Percentiles rank a stretch among this genome's conserved stretches.
Evolutionary conservation across 30 jellyfish, hydroid and myxozoan genomes (phyloP).

Genomic region (Clytia hemisphaerica): DNA sequence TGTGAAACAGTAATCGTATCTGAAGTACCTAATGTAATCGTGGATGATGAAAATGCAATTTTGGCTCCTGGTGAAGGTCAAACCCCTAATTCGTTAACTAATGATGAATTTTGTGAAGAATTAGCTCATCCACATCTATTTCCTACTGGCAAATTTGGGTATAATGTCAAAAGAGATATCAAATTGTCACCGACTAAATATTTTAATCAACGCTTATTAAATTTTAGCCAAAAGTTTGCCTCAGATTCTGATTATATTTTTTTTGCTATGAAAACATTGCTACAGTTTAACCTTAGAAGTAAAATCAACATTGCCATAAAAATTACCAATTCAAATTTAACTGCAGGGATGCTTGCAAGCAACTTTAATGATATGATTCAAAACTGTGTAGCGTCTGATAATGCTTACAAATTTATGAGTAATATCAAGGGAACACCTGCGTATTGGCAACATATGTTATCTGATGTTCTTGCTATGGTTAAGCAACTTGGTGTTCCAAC

Average conservation of each 20-base stretch:
- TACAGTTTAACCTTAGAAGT: neutral
- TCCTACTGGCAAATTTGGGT: slow-evolving; percentile 5
- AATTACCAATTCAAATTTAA: neutral
- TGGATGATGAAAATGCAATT: neutral
- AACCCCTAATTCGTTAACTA: neutral
- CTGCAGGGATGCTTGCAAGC: no score
- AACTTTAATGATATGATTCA: neutral
- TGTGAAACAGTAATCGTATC: no score
- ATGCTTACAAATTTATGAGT: neutral
- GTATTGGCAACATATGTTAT: slow-evolving; percentile 6
- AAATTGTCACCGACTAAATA: slow-evolving; percentile 1
- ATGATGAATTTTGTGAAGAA: slow-evolving; percentile 8
- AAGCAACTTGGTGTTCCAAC: no score
- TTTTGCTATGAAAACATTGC: neutral
- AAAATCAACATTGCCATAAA: slow-evolving; percentile 9
- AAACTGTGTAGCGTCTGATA: neutral
- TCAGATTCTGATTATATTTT: slow-evolving; percentile 4
- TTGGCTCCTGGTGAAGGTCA: slow-evolving; percentile 3
- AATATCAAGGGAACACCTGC: slow-evolving; percentile 17
- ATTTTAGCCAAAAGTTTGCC: neutral
- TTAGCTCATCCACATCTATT: neutral
- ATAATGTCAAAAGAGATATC: neutral
- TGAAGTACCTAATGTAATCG: no score
- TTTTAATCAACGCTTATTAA: slow-evolving; percentile 4
- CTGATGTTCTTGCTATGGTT: slow-evolving; percentile 21